Conservation (phyloP, 2,113 vertebrate genomes). For the Elanoides forficatus region DNA sequence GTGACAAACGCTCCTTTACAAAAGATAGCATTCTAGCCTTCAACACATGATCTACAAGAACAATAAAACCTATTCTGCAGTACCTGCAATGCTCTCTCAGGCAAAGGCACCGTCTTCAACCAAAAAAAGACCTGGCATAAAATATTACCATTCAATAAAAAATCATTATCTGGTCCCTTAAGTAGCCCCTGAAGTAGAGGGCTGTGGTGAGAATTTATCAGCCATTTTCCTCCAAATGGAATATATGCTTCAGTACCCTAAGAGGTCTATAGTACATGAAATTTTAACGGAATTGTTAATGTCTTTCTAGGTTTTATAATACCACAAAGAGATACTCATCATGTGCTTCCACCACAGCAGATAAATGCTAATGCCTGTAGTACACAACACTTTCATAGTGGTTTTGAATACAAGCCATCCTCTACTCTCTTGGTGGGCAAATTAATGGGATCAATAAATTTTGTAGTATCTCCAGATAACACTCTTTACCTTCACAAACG, state of each 20-base stretch:
- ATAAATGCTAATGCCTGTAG: conserved; percentile 46
- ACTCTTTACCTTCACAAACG: conserved; percentile 6
- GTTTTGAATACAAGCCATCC: not conserved
- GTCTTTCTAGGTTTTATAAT: conserved; percentile 73
- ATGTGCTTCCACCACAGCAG: conserved; percentile 43
- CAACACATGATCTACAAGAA: not conserved
- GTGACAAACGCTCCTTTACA: not conserved
- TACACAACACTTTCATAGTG: conserved; percentile 20
- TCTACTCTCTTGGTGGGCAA: not conserved
- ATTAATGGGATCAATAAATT: conserved; percentile 63
- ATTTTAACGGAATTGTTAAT: conserved; percentile 75
- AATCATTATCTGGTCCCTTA: conserved; percentile 75
- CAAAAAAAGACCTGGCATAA: conserved; percentile 10
- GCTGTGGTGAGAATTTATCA: conserved; percentile 40
- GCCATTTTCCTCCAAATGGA: conserved; percentile 46
- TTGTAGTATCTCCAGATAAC: not conserved
- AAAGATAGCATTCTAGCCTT: not conserved
- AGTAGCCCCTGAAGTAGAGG: conserved; percentile 71
- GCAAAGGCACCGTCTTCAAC: conserved; percentile 6
- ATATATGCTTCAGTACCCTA: conserved; percentile 14
- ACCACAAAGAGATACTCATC: conserved; percentile 69
- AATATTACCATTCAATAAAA: conserved; percentile 63
- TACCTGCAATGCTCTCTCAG: not conserved
- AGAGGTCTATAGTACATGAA: conserved; percentile 58
- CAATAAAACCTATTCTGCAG: not conserved